Conservation (phyloP, 2,888 invertebrate species). For the Ophion ellenae region DNA sequence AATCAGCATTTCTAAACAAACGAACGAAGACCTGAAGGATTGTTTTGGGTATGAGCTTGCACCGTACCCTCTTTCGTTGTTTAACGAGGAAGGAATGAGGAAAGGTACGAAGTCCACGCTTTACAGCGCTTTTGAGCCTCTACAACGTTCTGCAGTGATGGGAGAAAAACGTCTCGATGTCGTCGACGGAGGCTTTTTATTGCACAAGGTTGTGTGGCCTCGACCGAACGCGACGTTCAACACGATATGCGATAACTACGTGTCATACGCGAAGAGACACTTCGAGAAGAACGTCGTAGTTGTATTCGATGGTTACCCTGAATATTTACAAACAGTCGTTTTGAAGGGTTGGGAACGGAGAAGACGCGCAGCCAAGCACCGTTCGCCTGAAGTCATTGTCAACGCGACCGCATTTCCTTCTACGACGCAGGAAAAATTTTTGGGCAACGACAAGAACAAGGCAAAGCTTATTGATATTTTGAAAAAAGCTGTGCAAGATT, state of each 20-base stretch:
- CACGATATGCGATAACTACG: constrained; percentile 34
- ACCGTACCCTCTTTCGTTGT: constrained; percentile 65
- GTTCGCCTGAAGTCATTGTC: constrained; percentile 18
- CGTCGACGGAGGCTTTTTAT: neutral
- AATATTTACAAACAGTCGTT: constrained; percentile 10
- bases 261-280: constrained; percentile 37
- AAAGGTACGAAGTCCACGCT: constrained; percentile 56
- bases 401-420: constrained; percentile 21
- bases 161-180: neutral
- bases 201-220: constrained; percentile 51
- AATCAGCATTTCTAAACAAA: constrained; percentile 63
- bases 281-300: constrained; percentile 15
- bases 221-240: constrained; percentile 37
- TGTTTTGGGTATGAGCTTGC: constrained; percentile 65
- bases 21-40: constrained; percentile 62
- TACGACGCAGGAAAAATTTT: constrained; percentile 30
- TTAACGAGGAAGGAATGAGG: constrained; percentile 63
- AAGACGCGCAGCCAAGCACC: constrained; percentile 46
- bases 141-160: constrained; percentile 17
- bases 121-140: constrained; percentile 55
- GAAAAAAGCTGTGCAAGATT: constrained; percentile 28
- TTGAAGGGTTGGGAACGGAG: constrained; percentile 33
- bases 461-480: neutral
- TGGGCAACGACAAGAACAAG: constrained; percentile 23
- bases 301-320: constrained; percentile 50